Percentiles rank a stretch among this genome's conserved stretches.
Conservation (phyloP, 2,113 vertebrate genomes). For the Miniopterus natalensis region DNA sequence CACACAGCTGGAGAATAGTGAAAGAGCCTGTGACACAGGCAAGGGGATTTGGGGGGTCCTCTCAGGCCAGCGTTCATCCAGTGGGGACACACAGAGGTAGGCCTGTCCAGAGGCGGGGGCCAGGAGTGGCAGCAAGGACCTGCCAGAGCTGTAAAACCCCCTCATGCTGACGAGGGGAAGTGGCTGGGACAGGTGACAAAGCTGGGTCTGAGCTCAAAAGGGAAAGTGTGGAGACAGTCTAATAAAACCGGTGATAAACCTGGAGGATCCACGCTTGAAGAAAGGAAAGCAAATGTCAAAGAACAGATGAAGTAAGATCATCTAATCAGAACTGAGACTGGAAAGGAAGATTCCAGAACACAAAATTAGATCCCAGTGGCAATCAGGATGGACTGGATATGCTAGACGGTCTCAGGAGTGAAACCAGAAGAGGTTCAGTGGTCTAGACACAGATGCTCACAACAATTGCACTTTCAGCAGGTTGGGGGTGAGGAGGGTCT, state of each 20-base stretch:
- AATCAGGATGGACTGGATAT: not conserved
- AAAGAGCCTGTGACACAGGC: not conserved
- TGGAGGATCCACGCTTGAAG: not conserved
- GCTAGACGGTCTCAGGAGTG: not conserved
- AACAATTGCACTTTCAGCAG: not conserved
- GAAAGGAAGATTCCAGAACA: not conserved
- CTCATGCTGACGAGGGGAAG: not conserved
- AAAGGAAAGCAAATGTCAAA: not conserved
- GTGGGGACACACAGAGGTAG: not conserved
- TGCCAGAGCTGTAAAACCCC: not conserved
- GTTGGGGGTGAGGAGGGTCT: not conserved
- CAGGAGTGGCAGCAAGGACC: not conserved
- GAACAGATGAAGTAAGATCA: not conserved
- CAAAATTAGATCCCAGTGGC: not conserved
- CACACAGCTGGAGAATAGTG: not conserved
- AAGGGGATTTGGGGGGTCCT: not conserved
- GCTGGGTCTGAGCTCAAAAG: not conserved
- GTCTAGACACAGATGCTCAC: not conserved
- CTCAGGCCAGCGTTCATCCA: not conserved
- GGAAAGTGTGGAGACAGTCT: not conserved
- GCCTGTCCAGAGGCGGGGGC: no score
- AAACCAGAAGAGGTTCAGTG: not conserved
- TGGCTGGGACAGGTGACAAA: not conserved
- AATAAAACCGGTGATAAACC: not conserved
- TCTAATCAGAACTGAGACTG: not conserved